Percentiles rank a stretch among this genome's conserved stretches.
phyloP scores from a whole-genome alignment of 2,113 vertebrate species.

The Terrapene triunguis region DNA sequence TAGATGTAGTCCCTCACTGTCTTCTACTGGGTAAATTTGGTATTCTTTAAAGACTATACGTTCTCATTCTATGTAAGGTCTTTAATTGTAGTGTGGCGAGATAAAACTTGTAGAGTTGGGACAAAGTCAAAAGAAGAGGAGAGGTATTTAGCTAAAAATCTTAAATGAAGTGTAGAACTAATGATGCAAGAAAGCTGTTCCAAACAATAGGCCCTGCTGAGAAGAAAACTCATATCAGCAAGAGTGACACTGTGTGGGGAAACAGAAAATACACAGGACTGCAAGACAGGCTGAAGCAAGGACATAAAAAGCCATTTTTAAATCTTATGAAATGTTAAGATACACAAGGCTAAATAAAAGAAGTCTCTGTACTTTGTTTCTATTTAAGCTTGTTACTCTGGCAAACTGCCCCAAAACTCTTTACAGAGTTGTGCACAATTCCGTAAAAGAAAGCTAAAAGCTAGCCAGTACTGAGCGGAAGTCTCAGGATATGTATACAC shows the following conservation, averaged over 20 bases:
- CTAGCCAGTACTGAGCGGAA: background rate
- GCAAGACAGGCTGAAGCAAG: background rate
- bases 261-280: background rate
- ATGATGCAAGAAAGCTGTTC: background rate
- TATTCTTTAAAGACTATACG: background rate
- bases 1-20: background rate
- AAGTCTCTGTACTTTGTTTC: background rate
- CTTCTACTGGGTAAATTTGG: background rate
- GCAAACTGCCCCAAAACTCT: fast-evolving
- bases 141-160: background rate
- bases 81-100: background rate
- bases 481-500: background rate
- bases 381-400: background rate
- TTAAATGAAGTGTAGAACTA: background rate
- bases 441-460: background rate
- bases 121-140: background rate
- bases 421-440: fast-evolving
- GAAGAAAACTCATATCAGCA: background rate
- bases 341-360: background rate
- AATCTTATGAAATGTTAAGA: fast-evolving
- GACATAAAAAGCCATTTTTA: background rate
- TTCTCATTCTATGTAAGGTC: background rate
- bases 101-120: background rate
- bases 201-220: background rate
- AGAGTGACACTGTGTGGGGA: background rate